Base-by-base conservation (phyloP, 2,888 invertebrate species). In the Nudaria mundana region DNA sequence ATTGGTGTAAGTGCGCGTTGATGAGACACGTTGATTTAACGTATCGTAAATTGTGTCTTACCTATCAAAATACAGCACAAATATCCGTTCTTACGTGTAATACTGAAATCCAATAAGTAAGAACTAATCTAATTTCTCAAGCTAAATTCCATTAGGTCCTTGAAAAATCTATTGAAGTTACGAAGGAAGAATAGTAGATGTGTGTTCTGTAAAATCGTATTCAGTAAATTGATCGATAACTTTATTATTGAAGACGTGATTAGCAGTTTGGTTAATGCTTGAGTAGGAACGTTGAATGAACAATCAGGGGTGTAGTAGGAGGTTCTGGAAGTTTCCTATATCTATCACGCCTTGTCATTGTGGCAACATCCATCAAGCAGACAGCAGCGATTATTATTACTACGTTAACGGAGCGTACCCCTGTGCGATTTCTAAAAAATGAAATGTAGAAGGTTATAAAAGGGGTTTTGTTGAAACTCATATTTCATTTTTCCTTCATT, bases 331-430 rank as follows among this genome's bases (percentile, higher is more conserved):
- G 54, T 60, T 64, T 66, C 60, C 65, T 63, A 62, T 66, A 55
- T 58, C 56, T 65, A 56, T 70, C 59, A 55, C 57, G 80, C 79
- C 58, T 56, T 71, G 81, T 87, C 85, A 88, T 74, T 64, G 62
- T 53, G 47, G 46, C 51, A 53, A 59, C 74, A 84, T 88, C 82
- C 66, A 86, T 88, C 87, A 86, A 58, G 41, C 67, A 76, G 84
- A 78, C 85, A 78, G 69, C 73, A 44, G 50, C 72, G 76, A 79
- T 79, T 82, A 79, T 80, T 81, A 80, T 79, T 77, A 71, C 66
- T 50, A 59, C 53, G 63, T 66, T 59, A 65, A 66, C 66, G 63
- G 40, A 63, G 66, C 58, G 62, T 72, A 66, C 65, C 65, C 61
- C 60, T 50, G 65, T 63, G 65, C 66, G 68, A 76, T 20, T 73